These are phyloP conservation scores for Loris lydekkerianus DNA, from an alignment of 2,797 vertebrate species.

Conservation along the genomic window DNA sequence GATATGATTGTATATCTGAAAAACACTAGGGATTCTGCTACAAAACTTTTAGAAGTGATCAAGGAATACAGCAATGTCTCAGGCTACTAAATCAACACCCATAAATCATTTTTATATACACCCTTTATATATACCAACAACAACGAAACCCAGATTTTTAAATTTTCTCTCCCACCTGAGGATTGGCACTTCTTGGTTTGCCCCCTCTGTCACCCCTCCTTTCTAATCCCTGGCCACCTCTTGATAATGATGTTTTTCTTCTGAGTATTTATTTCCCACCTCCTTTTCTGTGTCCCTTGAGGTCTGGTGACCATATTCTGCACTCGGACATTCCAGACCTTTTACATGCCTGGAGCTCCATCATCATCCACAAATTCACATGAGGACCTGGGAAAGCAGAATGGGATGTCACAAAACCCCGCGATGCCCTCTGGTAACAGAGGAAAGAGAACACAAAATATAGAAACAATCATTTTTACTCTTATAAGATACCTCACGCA, in stretches of 20 bases:
- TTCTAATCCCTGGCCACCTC: background rate
- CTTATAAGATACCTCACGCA: background rate
- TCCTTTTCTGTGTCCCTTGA: background rate
- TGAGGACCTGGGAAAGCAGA: too few relatives aligned
- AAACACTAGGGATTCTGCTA: too few relatives aligned
- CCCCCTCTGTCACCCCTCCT: background rate
- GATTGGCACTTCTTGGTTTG: background rate
- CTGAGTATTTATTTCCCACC: background rate
- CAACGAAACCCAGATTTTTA: background rate
- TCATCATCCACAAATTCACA: background rate
- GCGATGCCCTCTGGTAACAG: background rate
- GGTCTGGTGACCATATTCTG: background rate
- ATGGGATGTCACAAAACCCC: accelerated
- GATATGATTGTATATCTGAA: too few relatives aligned
- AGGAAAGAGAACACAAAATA: background rate
- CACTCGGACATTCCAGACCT: too few relatives aligned
- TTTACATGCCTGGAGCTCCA: too few relatives aligned
- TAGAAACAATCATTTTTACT: background rate
- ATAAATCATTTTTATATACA: too few relatives aligned
- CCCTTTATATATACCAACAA: too few relatives aligned
- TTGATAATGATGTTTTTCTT: background rate
- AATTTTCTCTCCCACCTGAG: too few relatives aligned
- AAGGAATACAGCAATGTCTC: too few relatives aligned
- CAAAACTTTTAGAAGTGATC: too few relatives aligned
- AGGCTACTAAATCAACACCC: too few relatives aligned